Evolutionary conservation across 1,140 invertebrate species (phyloP).

Genomic region (Drosophila sp.): DNA sequence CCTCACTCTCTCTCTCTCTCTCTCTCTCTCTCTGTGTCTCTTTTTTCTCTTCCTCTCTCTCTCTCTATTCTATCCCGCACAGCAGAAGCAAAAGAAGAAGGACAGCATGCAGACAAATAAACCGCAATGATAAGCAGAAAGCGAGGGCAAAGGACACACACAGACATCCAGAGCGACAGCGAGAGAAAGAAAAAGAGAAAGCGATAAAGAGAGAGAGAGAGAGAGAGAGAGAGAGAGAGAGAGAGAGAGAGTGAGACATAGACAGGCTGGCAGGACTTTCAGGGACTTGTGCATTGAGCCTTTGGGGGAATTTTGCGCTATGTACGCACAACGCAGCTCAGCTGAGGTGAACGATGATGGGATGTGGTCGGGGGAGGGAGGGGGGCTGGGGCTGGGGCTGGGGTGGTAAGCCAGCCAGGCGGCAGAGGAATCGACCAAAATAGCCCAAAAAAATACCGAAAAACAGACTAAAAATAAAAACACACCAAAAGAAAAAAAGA

Average conservation of each 20-base stretch:
- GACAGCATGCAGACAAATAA: conserved; percentile 45
- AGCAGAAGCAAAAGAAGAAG: not conserved
- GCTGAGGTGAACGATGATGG: not conserved
- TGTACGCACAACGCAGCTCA: conserved; percentile 49
- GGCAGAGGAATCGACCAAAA: conserved; percentile 49
- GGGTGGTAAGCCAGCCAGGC: conserved; percentile 23
- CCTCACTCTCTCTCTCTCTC: not conserved
- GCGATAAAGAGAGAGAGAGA: not conserved
- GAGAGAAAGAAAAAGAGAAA: conserved; percentile 2
- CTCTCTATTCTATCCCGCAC: conserved; percentile 11
- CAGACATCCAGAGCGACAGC: conserved; percentile 4
- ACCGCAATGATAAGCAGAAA: conserved; percentile 54
- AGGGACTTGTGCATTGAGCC: conserved; percentile 47
- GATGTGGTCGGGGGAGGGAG: not conserved
- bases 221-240: not conserved
- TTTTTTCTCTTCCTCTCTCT: too few relatives aligned
- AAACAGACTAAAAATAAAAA: conserved; percentile 30
- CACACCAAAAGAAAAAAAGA: conserved; percentile 16
- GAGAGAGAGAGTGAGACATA: conserved; percentile 2
- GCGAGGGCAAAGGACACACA: conserved; percentile 30
- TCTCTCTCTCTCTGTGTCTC: not conserved
- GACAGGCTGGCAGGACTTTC: conserved; percentile 30
- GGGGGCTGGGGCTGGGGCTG: not conserved
- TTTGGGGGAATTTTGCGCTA: conserved; percentile 46
- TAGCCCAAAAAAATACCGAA: conserved; percentile 38